Conservation (phyloP, 1,140 invertebrate species). For the Rhysida immarginata region DNA sequence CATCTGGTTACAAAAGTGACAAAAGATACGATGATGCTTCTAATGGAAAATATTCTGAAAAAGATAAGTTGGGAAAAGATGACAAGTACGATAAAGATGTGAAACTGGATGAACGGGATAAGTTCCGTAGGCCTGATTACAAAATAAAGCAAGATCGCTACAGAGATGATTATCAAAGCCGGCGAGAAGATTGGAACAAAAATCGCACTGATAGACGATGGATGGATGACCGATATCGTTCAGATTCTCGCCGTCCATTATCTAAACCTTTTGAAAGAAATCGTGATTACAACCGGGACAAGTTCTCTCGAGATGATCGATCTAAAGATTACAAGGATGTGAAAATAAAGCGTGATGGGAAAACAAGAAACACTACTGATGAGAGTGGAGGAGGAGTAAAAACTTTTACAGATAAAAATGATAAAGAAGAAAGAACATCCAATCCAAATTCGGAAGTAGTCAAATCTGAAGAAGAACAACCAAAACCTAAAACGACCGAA, state of each 20-base stretch:
- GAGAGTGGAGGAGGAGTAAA: no score
- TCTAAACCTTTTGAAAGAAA: neutral
- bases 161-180: neutral
- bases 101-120: no score
- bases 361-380: no score
- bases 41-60: neutral
- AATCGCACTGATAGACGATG: neutral
- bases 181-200: neutral
- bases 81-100: no score
- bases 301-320: neutral
- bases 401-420: no score
- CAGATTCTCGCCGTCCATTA: neutral
- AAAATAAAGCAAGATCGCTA: neutral
- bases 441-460: no score
- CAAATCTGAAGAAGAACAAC: no score
- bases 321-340: neutral
- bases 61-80: neutral
- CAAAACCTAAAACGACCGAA: slow-evolving; percentile 5
- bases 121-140: neutral
- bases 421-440: no score
- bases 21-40: slow-evolving; percentile 1
- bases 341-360: no score
- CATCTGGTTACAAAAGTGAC: neutral
- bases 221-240: neutral
- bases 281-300: neutral